Base-by-base conservation (phyloP, 1,140 invertebrate species). In the Platorchestia sp. region DNA sequence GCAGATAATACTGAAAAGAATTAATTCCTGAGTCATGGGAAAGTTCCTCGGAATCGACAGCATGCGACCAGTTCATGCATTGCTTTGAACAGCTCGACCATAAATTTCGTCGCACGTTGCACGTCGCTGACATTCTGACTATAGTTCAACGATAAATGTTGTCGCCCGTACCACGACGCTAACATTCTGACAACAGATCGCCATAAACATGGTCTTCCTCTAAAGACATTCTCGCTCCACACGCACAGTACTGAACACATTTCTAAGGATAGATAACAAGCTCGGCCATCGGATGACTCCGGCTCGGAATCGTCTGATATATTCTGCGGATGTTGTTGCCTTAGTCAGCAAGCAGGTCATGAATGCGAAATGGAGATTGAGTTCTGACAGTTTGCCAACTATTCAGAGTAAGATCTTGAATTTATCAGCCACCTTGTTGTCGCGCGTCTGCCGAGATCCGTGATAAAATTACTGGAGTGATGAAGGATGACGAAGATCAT, bases 281-380 rank as follows among this genome's bases (percentile, higher is more conserved):
- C 41, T 27, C n/a, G 22, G 42, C n/a, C n/a, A 19, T 89, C 87
- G 3, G 41, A 89, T 19, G 87, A 89, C 87, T 42, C 7, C n/a
- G 42, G 27, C 3, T 89, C 42, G 41, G 43, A 27, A 42, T 44
- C 3, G 41, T 44, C 87, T 89, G 43, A 89, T 42, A 89, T 89
- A 89, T 89, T 89, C 87, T 42, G 87, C 36, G 5, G 27, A 41
- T 42, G 43, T 27, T 89, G 87, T 43, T 42, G 87, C 41, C 27
- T 43, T 6, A 89, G 87, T 89, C 87, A 89, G 36, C 87, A 89
- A 44, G 87, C 87, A 44, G 87, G 87, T 44, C 87, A 89, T 89
- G 87, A 89, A 89, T 89, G 87, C 87, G 41, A 89, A 89, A 89
- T 89, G 87, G 43, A 89, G 87, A 89, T 89, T 89, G 87, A 89